Evolutionary conservation across 1,140 invertebrate genomes (phyloP).

Genomic region (Thrips palmi): DNA sequence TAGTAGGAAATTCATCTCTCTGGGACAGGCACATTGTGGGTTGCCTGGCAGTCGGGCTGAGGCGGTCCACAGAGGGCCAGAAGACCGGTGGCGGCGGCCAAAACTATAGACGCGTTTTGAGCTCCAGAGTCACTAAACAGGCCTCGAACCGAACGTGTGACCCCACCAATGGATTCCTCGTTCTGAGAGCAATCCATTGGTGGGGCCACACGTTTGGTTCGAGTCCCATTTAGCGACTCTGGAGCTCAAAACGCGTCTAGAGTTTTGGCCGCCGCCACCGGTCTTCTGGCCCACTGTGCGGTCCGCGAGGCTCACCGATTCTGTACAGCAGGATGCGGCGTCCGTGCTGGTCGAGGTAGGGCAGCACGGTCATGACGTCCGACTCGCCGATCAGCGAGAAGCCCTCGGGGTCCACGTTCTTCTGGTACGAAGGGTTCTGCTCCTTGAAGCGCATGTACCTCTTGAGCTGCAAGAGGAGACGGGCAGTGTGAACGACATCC

Average conservation of each 20-base stretch:
- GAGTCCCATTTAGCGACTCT: no score
- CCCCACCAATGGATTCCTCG: neutral
- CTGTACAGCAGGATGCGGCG: conserved; percentile 44
- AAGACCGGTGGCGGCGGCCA: neutral
- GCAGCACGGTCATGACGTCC: conserved; percentile 47
- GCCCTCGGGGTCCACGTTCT: conserved; percentile 41
- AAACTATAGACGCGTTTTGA: neutral
- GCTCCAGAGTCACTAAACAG: neutral
- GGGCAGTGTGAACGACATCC: neutral
- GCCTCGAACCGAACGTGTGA: no score
- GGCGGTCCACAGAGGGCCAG: no score
- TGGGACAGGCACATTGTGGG: no score
- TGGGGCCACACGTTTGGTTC: no score
- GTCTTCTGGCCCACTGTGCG: no score
- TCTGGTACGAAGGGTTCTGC: conserved; percentile 45
- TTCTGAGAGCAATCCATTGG: no score
- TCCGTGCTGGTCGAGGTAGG: conserved; percentile 51
- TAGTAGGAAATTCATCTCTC: no score
- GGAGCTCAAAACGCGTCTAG: no score
- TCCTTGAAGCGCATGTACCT: conserved; percentile 59
- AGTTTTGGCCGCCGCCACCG: no score
- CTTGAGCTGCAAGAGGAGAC: conserved; percentile 35
- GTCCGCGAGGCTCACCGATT: conserved; percentile 27
- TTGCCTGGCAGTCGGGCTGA: no score
- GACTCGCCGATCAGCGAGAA: conserved; percentile 46